phyloP scores from a whole-genome alignment of 2,113 vertebrate genomes.

The Desmodus rotundus region DNA sequence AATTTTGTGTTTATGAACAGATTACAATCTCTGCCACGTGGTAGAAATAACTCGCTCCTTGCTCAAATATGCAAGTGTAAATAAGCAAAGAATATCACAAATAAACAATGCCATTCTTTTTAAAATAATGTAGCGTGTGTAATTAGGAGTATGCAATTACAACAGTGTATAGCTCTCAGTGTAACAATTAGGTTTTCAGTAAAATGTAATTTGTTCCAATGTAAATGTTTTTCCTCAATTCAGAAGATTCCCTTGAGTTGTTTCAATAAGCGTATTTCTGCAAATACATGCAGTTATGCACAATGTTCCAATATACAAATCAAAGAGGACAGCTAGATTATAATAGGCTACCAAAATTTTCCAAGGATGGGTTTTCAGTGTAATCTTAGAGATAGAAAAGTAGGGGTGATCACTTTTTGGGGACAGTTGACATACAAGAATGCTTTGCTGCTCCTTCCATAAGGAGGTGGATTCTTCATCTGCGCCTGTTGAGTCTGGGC shows the following conservation, averaged over 20 bases:
- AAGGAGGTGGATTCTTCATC: neutral
- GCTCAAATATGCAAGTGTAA: constrained; percentile 85
- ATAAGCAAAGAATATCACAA: constrained; percentile 83
- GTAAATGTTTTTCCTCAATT: constrained; percentile 85
- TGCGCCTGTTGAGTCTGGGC: neutral
- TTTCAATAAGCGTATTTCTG: constrained; percentile 78
- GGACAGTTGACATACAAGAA: neutral
- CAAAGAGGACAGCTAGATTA: constrained; percentile 70
- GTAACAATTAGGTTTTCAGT: constrained; percentile 84
- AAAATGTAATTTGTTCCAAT: constrained; percentile 85
- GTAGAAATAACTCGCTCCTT: constrained; percentile 80
- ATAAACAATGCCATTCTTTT: constrained; percentile 82
- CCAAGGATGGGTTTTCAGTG: constrained; percentile 12
- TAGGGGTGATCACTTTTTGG: neutral
- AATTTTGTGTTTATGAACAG: constrained; percentile 80
- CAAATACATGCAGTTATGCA: constrained; percentile 69
- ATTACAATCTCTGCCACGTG: constrained; percentile 81
- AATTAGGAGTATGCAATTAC: constrained; percentile 84
- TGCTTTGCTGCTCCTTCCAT: neutral
- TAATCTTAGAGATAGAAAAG: neutral
- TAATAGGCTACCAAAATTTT: constrained; percentile 65
- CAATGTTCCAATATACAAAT: constrained; percentile 71
- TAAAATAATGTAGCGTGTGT: constrained; percentile 82
- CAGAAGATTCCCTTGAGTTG: constrained; percentile 83
- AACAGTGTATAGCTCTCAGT: constrained; percentile 80